Evolutionary conservation across 2,797 vertebrate genomes (phyloP), one percentile per base, ranked within the genome.

Genomic region (Hafferia zeledoni): DNA sequence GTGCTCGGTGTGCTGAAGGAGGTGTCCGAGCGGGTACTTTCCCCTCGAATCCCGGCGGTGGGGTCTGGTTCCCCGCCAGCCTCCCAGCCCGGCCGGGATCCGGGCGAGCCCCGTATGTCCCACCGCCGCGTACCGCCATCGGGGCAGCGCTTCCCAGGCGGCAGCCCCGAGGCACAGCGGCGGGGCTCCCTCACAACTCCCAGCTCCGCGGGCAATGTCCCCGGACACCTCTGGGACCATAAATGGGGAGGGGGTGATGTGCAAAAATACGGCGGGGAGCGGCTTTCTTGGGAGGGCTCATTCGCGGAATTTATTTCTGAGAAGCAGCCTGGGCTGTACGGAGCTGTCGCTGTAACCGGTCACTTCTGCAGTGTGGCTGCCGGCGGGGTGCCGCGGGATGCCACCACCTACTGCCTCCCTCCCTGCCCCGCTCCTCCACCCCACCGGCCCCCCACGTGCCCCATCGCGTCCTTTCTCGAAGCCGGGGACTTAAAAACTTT

Each of bases 291-390:
- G 17, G 18, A 23, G 8, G 14, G 18, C 20, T 76, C 19, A 2
- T 0, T 4, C 7, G 33, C 9, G 16, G 33, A 24, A 5, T 16
- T 8, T 4, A 0, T 83, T 59, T 25, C 31, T 15, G 17, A 11
- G 30, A 5, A 13, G 25, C 44, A 22, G 17, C 1, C 14, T 1
- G 83, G 41, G 27, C 57, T n/a, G 19, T 17, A 2, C 12, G 46
- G 53, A 31, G 30, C 64, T 22, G 67, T 24, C 28, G 6, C 43
- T 16, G 25, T 16, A 24, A 28, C 56, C 15, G 5, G 44, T 8
- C n/a, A 2, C 17, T 22, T 37, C 49, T 8, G 6, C 13, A 1
- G 56, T 13, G 78, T 5, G 24, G 24, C 71, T 11, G 6, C 15
- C 35, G 7, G 33, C 37, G 60, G 35, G 56, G 4, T n/a, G 31